Base-by-base conservation (phyloP, 2,113 vertebrate species). In the Gallinago paraguaiae region DNA sequence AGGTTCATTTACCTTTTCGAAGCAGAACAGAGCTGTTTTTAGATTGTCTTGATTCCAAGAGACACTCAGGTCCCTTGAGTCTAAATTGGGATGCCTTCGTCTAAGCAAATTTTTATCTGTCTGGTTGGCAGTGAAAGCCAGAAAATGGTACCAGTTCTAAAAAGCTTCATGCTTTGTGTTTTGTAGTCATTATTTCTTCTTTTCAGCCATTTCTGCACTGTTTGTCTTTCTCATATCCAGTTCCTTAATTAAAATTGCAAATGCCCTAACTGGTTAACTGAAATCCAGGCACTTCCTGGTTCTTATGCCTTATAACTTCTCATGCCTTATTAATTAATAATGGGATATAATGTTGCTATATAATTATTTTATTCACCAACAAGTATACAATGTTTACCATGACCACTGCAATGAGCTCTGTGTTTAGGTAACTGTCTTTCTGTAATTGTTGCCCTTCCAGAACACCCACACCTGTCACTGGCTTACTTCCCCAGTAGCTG, bases 1-100 rank as follows among this genome's bases (percentile, higher is more conserved):
- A 98, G 95, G 86, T 97, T 98, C 97, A 96, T 98, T 98, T 98
- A 97, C 97, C 94, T 97, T 98, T 98, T 91, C 57, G 95, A 98
- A 98, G 96, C 93, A 97, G 97, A 98, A 97, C 94, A 98, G 96
- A 98, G 92, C 86, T 97, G 85, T 48, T 97, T 98, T 98, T 97
- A 97, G 96, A 98, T 97, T 97, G 92, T 97, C 95, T 95, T 97
- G 96, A 97, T 97, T 98, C 96, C 92, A 82, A 82, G 48, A 97
- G 97, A 97, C 9, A 57, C 92, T 35, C 33, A 95, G 79, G 83
- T 98, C 97, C 78, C 96, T 86, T 63, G 96, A 97, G 82, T 51
- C 65, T 95, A 88, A 92, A 92, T 75, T 70, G 90, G 92, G 96
- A 97, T 97, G 87, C 94, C 67, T 97, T 97, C 3, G 0, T 95